These are phyloP conservation scores for Drosophila baimaii DNA, from an alignment of 1,140 invertebrate genomes.

Conservation along the genomic window DNA sequence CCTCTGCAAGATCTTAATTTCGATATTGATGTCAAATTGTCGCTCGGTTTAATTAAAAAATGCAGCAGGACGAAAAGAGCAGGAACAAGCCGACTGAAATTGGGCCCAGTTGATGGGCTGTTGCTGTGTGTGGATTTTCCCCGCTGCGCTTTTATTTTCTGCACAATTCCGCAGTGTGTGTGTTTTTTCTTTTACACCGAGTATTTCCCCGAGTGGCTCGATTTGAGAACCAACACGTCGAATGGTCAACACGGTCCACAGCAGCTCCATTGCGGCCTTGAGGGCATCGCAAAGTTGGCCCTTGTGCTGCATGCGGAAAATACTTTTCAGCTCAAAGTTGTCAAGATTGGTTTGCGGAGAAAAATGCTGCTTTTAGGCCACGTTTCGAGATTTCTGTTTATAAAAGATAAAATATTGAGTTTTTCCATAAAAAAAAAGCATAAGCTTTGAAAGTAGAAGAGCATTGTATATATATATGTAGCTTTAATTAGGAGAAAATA, in stretches of 20 bases:
- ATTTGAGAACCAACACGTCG: conserved; percentile 58
- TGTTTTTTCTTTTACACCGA: not conserved
- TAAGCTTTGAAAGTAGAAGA: too few species aligned
- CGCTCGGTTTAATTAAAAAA: conserved; percentile 78
- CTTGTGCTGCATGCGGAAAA: conserved; percentile 15
- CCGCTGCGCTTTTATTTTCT: conserved; percentile 29
- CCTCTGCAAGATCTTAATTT: conserved; percentile 78
- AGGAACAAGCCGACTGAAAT: conserved; percentile 17
- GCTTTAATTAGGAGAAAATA: too few species aligned
- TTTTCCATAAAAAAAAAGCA: too few species aligned
- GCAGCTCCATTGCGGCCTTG: conserved; percentile 21
- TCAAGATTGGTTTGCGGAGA: not conserved
- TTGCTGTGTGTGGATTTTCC: conserved; percentile 15
- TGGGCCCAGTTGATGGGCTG: conserved; percentile 9
- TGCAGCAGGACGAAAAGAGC: conserved; percentile 32
- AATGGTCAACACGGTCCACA: not conserved
- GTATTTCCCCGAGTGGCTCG: conserved; percentile 21
- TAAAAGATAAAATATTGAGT: not conserved
- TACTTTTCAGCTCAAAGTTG: conserved; percentile 6
- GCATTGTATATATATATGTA: too few species aligned
- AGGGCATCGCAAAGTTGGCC: conserved; percentile 18
- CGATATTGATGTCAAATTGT: conserved; percentile 83
- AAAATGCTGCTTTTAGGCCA: not conserved
- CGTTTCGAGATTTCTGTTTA: not conserved
- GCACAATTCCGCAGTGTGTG: conserved; percentile 23